Evolutionary conservation across 2,797 vertebrate genomes (phyloP).

Genomic region (Tachyglossus aculeatus): DNA sequence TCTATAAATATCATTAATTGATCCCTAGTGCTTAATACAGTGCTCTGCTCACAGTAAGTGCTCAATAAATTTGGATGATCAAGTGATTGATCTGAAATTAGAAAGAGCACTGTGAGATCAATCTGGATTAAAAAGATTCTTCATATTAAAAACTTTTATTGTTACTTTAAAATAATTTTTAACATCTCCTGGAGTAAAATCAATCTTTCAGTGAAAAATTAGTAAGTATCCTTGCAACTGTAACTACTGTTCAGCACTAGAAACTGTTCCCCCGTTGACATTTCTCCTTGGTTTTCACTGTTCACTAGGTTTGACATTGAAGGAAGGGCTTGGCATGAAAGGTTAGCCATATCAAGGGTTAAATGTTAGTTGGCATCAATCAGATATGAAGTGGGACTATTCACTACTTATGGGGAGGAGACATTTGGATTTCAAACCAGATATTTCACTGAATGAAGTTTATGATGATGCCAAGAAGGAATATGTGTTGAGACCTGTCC

Average conservation of each 20-base stretch:
- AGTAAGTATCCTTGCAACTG: too few species aligned
- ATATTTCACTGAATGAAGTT: too few species aligned
- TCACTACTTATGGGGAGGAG: neutral
- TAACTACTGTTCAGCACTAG: too few species aligned
- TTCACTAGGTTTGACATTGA: constrained; percentile 10
- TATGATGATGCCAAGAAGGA: neutral
- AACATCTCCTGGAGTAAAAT: neutral
- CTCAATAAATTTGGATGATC: too few species aligned
- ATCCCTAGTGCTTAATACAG: too few species aligned
- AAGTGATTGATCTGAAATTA: neutral
- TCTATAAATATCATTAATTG: too few species aligned
- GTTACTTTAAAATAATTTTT: neutral
- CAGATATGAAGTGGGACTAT: constrained; percentile 1
- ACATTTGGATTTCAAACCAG: constrained; percentile 1
- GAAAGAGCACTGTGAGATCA: neutral
- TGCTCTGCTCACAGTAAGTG: too few species aligned
- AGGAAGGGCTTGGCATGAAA: neutral
- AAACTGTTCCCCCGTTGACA: too few species aligned
- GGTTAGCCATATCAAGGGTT: neutral
- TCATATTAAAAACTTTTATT: too few species aligned
- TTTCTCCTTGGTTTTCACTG: neutral
- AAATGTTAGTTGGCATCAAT: neutral
- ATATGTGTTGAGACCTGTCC: neutral
- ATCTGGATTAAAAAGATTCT: neutral
- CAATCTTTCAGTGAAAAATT: neutral